phyloP scores from a whole-genome alignment of 2,797 vertebrate genomes.

The Myotis pilosus region DNA sequence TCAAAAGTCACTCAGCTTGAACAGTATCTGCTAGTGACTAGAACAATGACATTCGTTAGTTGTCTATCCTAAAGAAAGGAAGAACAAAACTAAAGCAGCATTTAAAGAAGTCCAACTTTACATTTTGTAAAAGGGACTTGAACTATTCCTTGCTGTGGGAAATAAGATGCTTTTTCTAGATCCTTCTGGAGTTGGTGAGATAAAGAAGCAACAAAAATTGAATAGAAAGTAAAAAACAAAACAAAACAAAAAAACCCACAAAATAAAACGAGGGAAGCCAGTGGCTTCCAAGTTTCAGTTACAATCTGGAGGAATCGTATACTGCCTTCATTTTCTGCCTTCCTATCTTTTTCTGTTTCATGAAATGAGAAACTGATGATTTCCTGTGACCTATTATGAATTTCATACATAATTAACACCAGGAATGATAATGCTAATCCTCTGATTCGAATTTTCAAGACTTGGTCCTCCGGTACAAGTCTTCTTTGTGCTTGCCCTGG shows the following conservation, averaged over 20 bases:
- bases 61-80: not conserved
- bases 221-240: not conserved
- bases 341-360: not conserved
- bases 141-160: not conserved
- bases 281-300: not conserved
- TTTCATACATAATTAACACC: conserved; percentile 43
- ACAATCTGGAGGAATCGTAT: not conserved
- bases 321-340: not conserved
- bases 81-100: not conserved
- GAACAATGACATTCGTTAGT: not conserved
- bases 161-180: not conserved
- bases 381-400: conserved; percentile 31
- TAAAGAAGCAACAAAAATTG: not conserved
- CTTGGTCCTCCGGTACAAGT: conserved; percentile 5
- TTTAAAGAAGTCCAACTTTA: no score
- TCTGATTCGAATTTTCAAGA: conserved; percentile 63
- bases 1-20: not conserved
- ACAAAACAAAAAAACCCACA: no score
- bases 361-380: not conserved
- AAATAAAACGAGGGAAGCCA: not conserved
- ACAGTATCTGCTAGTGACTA: not conserved
- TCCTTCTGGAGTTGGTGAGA: not conserved
- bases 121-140: not conserved
- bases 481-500: not conserved
- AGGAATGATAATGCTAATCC: conserved; percentile 52